Base-by-base conservation (phyloP, 2,797 vertebrate species). In the Crax fasciolata region DNA sequence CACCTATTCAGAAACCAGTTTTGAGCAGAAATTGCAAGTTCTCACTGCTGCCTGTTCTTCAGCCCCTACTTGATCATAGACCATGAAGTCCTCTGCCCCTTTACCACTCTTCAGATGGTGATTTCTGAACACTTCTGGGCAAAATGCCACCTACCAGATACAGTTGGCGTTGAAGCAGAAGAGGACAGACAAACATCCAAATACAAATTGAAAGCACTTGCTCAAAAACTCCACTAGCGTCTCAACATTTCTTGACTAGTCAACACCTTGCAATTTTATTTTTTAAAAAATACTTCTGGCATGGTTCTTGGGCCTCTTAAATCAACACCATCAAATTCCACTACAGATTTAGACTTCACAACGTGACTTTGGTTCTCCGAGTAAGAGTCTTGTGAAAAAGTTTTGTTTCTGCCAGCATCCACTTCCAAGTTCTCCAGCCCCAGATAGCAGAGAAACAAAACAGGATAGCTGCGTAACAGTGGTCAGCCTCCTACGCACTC, bases 351-450 rank as follows among this genome's bases (percentile, higher is more conserved):
- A 96, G 89, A 84, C 95, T 96, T 90, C 81, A 84, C 77, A 95
- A 94, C 2, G 12, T 92, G 89, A 96, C 80, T 97, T 94, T 63
- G 84, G 81, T 91, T 94, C 92, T 96, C 75, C 72, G 73, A 96
- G 72, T 46, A 94, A 83, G 67, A 93, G 85, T 94, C 96, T 96
- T 95, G 90, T 95, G 93, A 97, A 91, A 93, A 94, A 90, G 80
- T 72, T 89, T 94, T 0, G 0, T 77, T 95, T 87, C 80, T 96
- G 95, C 95, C 97, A 96, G 94, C 71, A 89, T 93, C 62, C 62
- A 52, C 58, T 94, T 94, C 88, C 92, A 96, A 95, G 84, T 63
- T 65, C 82, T 96, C 62, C 79, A 80, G 84, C 68, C 52, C 48
- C 11, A 4, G 63, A 93, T 16, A 92, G 77, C 8, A 9, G 32